These are phyloP conservation scores for Kuschelorhynchus macadamiae DNA, from an alignment of 2,888 invertebrate genomes.

Conservation along the genomic window DNA sequence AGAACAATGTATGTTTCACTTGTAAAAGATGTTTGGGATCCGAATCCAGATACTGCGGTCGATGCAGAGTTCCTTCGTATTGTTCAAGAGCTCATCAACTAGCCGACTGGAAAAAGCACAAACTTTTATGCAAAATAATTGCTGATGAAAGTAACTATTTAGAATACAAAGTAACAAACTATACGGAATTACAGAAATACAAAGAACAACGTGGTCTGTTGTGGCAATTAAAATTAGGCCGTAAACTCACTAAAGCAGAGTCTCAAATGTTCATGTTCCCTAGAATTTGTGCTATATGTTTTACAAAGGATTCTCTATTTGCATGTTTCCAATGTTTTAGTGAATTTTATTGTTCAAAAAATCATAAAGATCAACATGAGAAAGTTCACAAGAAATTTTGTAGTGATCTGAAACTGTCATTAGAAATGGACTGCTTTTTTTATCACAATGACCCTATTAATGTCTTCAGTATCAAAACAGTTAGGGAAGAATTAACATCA, in stretches of 20 bases:
- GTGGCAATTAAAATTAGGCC: conserved; percentile 52
- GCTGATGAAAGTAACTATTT: conserved; percentile 42
- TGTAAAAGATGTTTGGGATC: conserved; percentile 9
- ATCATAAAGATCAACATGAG: conserved; percentile 49
- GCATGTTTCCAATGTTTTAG: conserved; percentile 55
- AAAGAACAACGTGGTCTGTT: conserved; percentile 45
- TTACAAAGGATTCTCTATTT: conserved; percentile 43
- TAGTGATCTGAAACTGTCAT: conserved; percentile 51
- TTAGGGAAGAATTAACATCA: conserved; percentile 11
- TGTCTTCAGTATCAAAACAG: conserved; percentile 13
- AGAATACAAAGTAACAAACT: conserved; percentile 32
- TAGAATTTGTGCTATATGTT: conserved; percentile 59
- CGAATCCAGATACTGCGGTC: conserved; percentile 6
- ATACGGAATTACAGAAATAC: conserved; percentile 34
- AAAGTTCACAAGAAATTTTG: conserved; percentile 52
- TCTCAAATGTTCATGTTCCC: conserved; percentile 61
- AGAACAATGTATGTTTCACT: conserved; percentile 13
- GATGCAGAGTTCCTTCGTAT: conserved; percentile 67
- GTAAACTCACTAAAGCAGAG: conserved; percentile 56
- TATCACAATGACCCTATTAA: conserved; percentile 9
- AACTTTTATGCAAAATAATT: conserved; percentile 70
- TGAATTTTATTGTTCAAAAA: conserved; percentile 56
- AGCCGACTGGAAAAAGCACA: conserved; percentile 84
- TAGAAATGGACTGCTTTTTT: conserved; percentile 53
- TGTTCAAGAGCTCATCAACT: conserved; percentile 86